Conservation (phyloP, 2,113 vertebrate species). For the Xiphophorus maculatus region DNA sequence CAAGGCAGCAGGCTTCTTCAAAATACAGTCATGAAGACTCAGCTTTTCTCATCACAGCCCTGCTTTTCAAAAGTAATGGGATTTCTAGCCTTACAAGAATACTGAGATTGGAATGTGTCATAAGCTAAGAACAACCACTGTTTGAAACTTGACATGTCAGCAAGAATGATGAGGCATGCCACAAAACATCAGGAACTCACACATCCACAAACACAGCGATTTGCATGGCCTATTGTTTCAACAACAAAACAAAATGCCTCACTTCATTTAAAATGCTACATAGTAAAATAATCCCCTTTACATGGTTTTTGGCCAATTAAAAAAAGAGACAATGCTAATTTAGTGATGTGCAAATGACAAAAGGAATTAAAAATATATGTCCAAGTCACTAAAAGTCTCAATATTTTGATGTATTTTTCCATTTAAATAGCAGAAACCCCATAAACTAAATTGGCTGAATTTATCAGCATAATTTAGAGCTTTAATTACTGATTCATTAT, state of each 20-base stretch:
- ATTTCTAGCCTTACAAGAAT: neutral
- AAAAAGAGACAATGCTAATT: neutral
- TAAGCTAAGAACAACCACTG: neutral
- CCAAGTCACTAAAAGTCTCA: no score
- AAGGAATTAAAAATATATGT: no score
- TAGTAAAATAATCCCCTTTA: neutral
- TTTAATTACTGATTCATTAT: neutral
- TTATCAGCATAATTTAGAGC: neutral
- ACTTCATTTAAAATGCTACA: no score
- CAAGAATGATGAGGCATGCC: neutral
- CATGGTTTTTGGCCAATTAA: neutral
- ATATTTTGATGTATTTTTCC: no score
- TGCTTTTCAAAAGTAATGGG: constrained; percentile 1
- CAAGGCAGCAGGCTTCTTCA: neutral
- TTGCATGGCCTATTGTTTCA: no score
- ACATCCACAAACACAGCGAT: neutral
- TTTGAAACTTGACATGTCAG: neutral
- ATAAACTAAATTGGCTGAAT: constrained; percentile 20
- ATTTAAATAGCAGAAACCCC: neutral
- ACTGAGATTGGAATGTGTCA: neutral
- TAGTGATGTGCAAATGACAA: neutral
- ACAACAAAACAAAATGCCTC: no score
- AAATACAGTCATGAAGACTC: constrained; percentile 1
- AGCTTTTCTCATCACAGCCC: neutral
- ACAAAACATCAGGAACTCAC: neutral